Conservation (phyloP, 2,797 vertebrate genomes). For the Erethizon dorsatum region DNA sequence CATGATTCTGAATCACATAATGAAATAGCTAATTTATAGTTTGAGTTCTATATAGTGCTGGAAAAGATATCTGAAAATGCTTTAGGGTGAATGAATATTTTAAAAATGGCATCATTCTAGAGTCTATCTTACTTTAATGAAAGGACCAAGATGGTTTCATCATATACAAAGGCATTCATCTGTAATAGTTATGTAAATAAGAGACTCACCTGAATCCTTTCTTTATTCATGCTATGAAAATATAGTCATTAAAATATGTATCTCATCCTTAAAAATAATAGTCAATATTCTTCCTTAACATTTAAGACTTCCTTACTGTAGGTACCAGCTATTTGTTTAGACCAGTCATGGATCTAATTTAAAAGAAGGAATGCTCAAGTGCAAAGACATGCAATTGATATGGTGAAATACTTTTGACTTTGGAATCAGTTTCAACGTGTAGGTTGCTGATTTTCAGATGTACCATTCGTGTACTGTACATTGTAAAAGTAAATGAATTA, state of each 20-base stretch:
- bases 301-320: neutral
- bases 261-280: neutral
- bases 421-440: neutral
- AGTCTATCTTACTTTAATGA: neutral
- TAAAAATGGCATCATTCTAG: neutral
- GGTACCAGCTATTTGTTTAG: neutral
- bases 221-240: neutral
- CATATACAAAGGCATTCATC: neutral
- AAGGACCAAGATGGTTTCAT: neutral
- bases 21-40: neutral
- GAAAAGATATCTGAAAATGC: neutral
- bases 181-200: neutral
- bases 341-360: neutral
- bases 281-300: neutral
- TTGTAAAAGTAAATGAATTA: neutral
- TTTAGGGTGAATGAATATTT: neutral
- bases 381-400: neutral
- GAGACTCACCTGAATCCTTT: neutral
- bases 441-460: neutral
- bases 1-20: neutral
- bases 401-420: neutral
- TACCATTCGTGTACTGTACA: neutral
- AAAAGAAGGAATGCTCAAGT: conserved; percentile 8
- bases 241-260: neutral
- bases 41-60: neutral